Percentiles rank a stretch among this genome's conserved stretches.
Conservation (phyloP, 2,113 vertebrate species). For the Ovis canadensis region DNA sequence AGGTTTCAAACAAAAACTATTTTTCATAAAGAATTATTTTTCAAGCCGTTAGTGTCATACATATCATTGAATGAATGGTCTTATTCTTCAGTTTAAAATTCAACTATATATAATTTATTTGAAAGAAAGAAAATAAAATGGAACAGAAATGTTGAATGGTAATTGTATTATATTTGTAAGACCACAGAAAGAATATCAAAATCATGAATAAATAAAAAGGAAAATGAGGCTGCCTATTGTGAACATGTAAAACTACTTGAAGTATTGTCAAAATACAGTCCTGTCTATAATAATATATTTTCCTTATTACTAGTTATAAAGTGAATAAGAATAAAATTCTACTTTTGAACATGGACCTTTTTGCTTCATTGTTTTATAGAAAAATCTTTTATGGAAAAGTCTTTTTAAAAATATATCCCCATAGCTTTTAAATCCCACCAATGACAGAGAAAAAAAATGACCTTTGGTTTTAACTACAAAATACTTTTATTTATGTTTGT, state of each 20-base stretch:
- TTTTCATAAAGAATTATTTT: slow-evolving; percentile 28
- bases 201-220: background rate
- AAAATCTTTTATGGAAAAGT: background rate
- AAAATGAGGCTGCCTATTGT: background rate
- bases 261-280: background rate
- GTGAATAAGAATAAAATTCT: background rate
- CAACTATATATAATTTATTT: background rate
- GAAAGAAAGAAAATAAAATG: background rate
- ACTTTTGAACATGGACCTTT: background rate
- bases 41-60: background rate
- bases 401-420: background rate
- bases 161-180: background rate
- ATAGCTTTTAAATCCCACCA: background rate
- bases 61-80: background rate
- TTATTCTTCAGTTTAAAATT: slow-evolving; percentile 17
- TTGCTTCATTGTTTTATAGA: background rate
- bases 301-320: background rate
- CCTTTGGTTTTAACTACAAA: background rate
- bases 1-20: background rate
- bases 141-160: background rate
- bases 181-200: background rate
- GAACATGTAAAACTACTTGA: background rate
- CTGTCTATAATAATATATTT: background rate
- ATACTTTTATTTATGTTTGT: background rate
- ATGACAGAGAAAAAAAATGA: background rate